Evolutionary conservation across 2,113 vertebrate genomes (phyloP).

Genomic region (Pipa parva): DNA sequence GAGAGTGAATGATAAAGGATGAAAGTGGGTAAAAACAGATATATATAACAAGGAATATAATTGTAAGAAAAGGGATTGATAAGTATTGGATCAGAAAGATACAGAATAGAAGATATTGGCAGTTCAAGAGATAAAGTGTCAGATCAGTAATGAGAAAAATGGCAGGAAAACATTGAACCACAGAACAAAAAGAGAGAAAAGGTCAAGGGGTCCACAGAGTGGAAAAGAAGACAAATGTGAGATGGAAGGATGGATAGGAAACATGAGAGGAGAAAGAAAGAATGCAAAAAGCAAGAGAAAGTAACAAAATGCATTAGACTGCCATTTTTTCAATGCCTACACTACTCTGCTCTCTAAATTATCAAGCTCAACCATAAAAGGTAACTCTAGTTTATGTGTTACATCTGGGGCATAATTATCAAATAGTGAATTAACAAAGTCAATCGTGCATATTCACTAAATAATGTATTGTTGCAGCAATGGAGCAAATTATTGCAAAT

Average conservation of each 20-base stretch:
- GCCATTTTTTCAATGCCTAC: background rate
- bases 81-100: too few species aligned
- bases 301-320: background rate
- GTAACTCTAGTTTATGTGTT: too few species aligned
- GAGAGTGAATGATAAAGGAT: background rate
- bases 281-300: background rate
- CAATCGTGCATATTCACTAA: too few species aligned
- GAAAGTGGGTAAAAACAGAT: background rate
- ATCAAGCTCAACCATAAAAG: too few species aligned
- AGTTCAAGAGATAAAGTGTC: too few species aligned
- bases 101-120: too few species aligned
- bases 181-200: background rate
- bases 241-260: background rate
- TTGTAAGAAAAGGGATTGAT: background rate
- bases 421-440: too few species aligned
- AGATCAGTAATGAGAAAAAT: background rate
- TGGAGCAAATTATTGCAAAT: too few species aligned
- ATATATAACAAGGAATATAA: too few species aligned
- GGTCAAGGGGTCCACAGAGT: background rate
- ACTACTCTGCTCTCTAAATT: background rate
- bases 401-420: too few species aligned
- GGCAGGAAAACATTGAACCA: background rate
- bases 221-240: background rate
- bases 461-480: too few species aligned
- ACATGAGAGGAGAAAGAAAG: background rate